phyloP scores from a whole-genome alignment of 2,113 vertebrate species.

The Protomyctophum bolini region DNA sequence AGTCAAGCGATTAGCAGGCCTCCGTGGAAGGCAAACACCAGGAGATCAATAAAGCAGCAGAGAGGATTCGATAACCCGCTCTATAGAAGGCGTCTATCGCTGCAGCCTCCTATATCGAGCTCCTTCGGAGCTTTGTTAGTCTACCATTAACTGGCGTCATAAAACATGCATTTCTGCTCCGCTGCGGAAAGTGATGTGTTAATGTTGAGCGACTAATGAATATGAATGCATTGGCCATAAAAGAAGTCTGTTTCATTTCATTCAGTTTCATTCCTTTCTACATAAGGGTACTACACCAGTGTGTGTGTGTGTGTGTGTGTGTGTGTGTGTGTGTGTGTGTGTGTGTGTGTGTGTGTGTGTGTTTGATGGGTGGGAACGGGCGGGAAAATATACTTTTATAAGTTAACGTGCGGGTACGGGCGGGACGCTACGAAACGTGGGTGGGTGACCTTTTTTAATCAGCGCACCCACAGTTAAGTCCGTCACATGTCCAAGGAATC shows the following conservation, averaged over 20 bases:
- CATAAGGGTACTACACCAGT: constrained; percentile 77
- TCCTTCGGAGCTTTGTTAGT: constrained; percentile 52
- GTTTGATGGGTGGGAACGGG: too few species aligned
- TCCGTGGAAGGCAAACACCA: constrained; percentile 64
- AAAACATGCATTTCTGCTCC: constrained; percentile 55
- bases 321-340: not conserved
- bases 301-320: constrained; percentile 49
- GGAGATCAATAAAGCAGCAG: constrained; percentile 70
- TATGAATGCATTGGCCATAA: constrained; percentile 76
- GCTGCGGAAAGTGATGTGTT: constrained; percentile 67
- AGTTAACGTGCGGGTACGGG: too few species aligned
- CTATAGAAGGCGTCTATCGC: constrained; percentile 29
- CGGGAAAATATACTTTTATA: too few species aligned
- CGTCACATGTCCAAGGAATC: too few species aligned
- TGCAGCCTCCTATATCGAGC: constrained; percentile 46
- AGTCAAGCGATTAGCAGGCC: constrained; percentile 66
- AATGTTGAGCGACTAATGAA: constrained; percentile 82
- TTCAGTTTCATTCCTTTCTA: constrained; percentile 73
- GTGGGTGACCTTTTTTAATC: too few species aligned
- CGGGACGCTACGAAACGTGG: too few species aligned
- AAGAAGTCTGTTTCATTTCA: constrained; percentile 74
- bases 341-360: not conserved
- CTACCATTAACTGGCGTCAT: constrained; percentile 44
- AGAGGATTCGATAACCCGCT: constrained; percentile 68
- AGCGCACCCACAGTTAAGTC: too few species aligned